Conservation (phyloP, 2,888 invertebrate species). For the Lepidonotus clava region DNA sequence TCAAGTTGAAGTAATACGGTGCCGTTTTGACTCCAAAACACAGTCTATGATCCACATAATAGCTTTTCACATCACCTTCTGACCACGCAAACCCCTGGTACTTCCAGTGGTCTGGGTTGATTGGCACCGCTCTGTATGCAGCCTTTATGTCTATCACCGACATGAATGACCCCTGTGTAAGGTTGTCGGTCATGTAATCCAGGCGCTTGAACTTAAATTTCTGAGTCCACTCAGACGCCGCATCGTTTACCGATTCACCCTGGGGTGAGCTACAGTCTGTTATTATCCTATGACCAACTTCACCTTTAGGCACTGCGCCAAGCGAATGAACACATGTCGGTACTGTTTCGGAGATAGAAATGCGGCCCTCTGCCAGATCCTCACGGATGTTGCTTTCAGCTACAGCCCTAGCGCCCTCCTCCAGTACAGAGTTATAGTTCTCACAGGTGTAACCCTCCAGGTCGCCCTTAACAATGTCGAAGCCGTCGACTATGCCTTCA, state of each 20-base stretch:
- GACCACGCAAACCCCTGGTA: neutral
- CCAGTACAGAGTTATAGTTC: too few relatives aligned
- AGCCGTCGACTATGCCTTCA: too few relatives aligned
- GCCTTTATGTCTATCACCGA: neutral
- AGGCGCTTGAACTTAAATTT: neutral
- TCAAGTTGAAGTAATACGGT: neutral
- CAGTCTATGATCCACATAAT: neutral
- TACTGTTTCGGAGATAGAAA: too few relatives aligned
- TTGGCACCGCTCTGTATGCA: neutral
- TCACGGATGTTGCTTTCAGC: too few relatives aligned
- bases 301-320: neutral
- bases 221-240: neutral
- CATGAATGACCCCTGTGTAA: neutral
- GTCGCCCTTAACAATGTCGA: too few relatives aligned
- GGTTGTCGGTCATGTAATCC: neutral
- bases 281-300: neutral
- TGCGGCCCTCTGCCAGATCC: too few relatives aligned
- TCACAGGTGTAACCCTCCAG: too few relatives aligned
- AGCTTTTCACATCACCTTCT: neutral
- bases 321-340: neutral
- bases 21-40: neutral
- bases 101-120: neutral
- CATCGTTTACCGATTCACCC: neutral
- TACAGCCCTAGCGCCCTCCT: too few relatives aligned
- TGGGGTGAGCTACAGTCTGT: neutral